Base-by-base conservation (phyloP, 1,140 invertebrate genomes). In the Drosophila serrata region DNA sequence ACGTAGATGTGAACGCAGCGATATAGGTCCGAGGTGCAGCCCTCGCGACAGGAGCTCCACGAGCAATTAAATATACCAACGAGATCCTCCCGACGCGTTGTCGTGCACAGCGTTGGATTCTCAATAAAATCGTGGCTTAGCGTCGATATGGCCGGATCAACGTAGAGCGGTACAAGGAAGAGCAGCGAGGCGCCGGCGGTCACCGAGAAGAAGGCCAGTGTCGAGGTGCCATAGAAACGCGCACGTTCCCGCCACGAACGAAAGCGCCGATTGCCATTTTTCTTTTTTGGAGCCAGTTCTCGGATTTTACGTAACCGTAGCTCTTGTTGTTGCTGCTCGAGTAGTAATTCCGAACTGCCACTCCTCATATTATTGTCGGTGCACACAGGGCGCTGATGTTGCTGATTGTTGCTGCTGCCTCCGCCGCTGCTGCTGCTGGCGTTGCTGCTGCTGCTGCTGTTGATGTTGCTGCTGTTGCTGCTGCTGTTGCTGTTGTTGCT, bases 121-220 rank as follows among this genome's bases (percentile, higher is more conserved):
- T 96, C 95, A 42, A 96, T 95, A 92, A 98, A 98, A 92, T 98
- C 96, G 45, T 97, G 96, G 4, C 96, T 95, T 55, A 98, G 93
- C 6, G 97, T 97, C 80, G 97, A 97, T 69, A 98, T 95, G n/a
- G 97, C 97, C 29, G 97, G 97, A 93, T 98, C 92, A 42, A 97
- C 96, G 93, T 98, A 97, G n/a, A 98, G 94, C 45, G 97, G 97
- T 45, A 98, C 96, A 45, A 98, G 94, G 93, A 98, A 98, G 37
- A 98, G 94, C 31, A 98, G 94, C 4, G 96, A 96, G 29, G 97
- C 96, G 40, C 96, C 96, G 39, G 96, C 96, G 51, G 96, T 96
- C 74, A 97, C 96, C 42, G 97, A 95, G 56, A 96, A 94, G 81
- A 97, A 94, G 43, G 95, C 96, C 67, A 97, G 93, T 68, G 96